phyloP scores from a whole-genome alignment of 2,797 vertebrate species.

The Chrysocyon brachyurus region DNA sequence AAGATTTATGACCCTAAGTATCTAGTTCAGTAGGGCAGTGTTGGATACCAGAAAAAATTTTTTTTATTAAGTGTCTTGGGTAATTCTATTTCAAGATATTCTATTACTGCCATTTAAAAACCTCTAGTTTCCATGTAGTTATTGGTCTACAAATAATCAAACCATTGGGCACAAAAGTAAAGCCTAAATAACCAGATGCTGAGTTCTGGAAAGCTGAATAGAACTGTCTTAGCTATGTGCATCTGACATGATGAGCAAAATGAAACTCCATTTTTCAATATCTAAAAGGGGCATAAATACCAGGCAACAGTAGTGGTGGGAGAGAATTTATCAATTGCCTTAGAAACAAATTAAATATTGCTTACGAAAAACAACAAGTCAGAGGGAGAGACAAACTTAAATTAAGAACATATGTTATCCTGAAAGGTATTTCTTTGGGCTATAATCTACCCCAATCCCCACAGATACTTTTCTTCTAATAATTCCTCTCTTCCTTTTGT shows the following conservation, averaged over 20 bases:
- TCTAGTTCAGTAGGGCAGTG: background rate
- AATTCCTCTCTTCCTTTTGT: background rate
- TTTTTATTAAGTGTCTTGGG: background rate
- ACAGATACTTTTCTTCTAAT: slow-evolving; percentile 44
- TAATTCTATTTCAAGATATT: slow-evolving; percentile 20
- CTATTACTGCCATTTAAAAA: background rate
- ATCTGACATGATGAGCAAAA: background rate
- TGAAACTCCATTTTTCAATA: slow-evolving; percentile 45
- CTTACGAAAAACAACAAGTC: slow-evolving; percentile 68
- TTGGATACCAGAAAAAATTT: background rate
- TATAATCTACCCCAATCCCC: background rate
- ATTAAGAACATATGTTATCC: slow-evolving; percentile 68
- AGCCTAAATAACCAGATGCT: background rate
- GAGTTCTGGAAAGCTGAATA: background rate
- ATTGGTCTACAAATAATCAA: slow-evolving; percentile 22
- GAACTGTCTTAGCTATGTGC: background rate
- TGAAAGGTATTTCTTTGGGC: slow-evolving; percentile 68
- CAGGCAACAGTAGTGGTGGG: background rate
- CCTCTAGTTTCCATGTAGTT: background rate
- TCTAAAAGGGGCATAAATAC: slow-evolving; percentile 2
- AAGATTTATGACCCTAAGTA: background rate
- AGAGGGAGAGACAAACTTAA: slow-evolving; percentile 52
- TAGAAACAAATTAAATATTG: slow-evolving; percentile 63
- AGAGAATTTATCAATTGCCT: slow-evolving; percentile 40
- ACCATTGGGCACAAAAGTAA: background rate